These are phyloP conservation scores for Drosophila ustulata DNA, from an alignment of 2,888 invertebrate genomes.

Conservation along the genomic window DNA sequence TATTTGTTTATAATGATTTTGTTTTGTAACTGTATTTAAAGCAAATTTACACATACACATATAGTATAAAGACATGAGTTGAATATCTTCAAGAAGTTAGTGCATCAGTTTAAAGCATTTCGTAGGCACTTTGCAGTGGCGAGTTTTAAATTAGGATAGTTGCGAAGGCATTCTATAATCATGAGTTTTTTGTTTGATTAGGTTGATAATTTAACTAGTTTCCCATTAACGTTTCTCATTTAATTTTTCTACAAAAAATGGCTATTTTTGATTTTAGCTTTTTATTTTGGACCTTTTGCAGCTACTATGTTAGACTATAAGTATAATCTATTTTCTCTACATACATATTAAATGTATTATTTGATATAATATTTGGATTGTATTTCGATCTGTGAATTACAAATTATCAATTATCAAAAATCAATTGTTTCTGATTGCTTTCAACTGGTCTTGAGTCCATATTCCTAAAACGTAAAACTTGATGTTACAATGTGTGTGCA, in stretches of 20 bases:
- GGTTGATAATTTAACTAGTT: neutral
- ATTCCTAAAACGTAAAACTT: slow-evolving; percentile 7
- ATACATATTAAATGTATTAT: slow-evolving; percentile 4
- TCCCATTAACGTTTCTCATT: slow-evolving; percentile 9
- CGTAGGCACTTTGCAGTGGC: slow-evolving; percentile 64
- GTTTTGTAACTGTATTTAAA: slow-evolving; percentile 23
- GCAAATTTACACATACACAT: slow-evolving; percentile 14
- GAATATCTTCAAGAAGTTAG: slow-evolving; percentile 21
- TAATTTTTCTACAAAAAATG: slow-evolving; percentile 41
- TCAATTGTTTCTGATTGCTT: slow-evolving; percentile 12
- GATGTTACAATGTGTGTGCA: slow-evolving; percentile 30
- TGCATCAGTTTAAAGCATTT: slow-evolving; percentile 46
- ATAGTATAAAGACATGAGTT: slow-evolving; percentile 13
- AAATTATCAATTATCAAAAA: slow-evolving; percentile 5
- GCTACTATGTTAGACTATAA: slow-evolving; percentile 25
- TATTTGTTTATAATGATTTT: slow-evolving; percentile 35
- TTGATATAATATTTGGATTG: slow-evolving; percentile 19
- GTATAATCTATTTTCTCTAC: slow-evolving; percentile 17
- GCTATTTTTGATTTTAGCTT: slow-evolving; percentile 49
- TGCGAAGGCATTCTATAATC: slow-evolving; percentile 8
- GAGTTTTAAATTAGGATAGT: slow-evolving; percentile 24
- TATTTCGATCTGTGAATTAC: slow-evolving; percentile 5
- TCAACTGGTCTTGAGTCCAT: neutral
- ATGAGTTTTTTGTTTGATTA: slow-evolving; percentile 9
- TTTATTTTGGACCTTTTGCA: slow-evolving; percentile 59